These are phyloP conservation scores for Drosophila antonietae DNA, from an alignment of 2,888 invertebrate species.

Conservation along the genomic window DNA sequence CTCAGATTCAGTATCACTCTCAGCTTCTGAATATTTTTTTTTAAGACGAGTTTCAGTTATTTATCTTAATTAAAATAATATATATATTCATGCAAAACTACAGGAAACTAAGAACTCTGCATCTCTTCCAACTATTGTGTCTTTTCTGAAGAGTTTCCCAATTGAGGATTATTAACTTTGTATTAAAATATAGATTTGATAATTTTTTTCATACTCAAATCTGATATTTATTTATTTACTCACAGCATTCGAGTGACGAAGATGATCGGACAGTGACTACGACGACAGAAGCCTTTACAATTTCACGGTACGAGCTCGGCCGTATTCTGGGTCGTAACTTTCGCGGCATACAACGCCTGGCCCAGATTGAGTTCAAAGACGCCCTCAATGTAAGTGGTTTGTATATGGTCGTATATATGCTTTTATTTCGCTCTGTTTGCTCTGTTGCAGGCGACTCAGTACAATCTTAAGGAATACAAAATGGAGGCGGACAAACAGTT, in stretches of 20 bases:
- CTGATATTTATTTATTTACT: not conserved
- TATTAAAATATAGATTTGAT: no score
- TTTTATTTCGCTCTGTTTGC: not conserved
- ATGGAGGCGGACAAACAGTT: constrained; percentile 81
- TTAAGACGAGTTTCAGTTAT: no score
- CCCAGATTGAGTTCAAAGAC: constrained; percentile 81
- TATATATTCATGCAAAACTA: no score
- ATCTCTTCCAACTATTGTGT: no score
- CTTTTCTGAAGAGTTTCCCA: no score
- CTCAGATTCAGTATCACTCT: no score
- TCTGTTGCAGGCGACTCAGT: constrained; percentile 79
- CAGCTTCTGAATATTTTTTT: no score
- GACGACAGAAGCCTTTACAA: constrained; percentile 82
- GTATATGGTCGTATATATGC: not conserved
- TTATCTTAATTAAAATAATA: no score
- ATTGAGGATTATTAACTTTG: no score
- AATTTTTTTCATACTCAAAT: no score
- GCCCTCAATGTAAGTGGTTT: constrained; percentile 81
- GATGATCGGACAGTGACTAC: constrained; percentile 66
- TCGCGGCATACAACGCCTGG: constrained; percentile 82
- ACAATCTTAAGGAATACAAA: constrained; percentile 82
- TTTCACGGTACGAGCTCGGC: constrained; percentile 83
- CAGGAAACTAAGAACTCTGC: no score
- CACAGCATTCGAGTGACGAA: constrained; percentile 40
- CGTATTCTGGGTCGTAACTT: constrained; percentile 83